Conservation (phyloP, 2,888 invertebrate genomes). For the Didymodactylos carnosus region DNA sequence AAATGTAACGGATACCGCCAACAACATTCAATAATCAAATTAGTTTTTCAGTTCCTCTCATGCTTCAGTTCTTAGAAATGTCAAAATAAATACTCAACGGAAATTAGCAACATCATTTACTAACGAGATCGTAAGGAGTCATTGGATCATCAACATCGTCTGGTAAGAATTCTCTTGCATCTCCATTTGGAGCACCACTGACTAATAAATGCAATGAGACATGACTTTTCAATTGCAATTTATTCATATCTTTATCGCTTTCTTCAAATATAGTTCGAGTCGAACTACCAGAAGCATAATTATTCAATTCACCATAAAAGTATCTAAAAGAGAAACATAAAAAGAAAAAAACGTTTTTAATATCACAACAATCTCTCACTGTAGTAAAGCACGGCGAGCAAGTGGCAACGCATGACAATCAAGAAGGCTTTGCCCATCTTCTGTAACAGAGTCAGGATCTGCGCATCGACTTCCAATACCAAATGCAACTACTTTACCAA, state of each 20-base stretch:
- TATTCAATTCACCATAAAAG: neutral
- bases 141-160: neutral
- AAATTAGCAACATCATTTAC: neutral
- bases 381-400: neutral
- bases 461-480: neutral
- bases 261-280: neutral
- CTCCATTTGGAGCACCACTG: neutral
- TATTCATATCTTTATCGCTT: neutral
- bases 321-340: neutral
- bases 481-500: neutral
- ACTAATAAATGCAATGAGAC: neutral
- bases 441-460: neutral
- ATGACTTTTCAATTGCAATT: neutral
- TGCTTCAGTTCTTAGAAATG: no score
- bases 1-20: no score
- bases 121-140: neutral
- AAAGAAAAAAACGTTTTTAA: neutral
- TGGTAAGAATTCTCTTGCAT: neutral
- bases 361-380: no score
- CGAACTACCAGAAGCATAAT: neutral
- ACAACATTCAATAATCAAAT: no score
- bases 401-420: neutral
- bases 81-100: no score
- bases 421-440: neutral
- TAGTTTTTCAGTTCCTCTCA: no score